Conservation (phyloP, 2,797 vertebrate genomes). For the Peromyscus melanophrys region DNA sequence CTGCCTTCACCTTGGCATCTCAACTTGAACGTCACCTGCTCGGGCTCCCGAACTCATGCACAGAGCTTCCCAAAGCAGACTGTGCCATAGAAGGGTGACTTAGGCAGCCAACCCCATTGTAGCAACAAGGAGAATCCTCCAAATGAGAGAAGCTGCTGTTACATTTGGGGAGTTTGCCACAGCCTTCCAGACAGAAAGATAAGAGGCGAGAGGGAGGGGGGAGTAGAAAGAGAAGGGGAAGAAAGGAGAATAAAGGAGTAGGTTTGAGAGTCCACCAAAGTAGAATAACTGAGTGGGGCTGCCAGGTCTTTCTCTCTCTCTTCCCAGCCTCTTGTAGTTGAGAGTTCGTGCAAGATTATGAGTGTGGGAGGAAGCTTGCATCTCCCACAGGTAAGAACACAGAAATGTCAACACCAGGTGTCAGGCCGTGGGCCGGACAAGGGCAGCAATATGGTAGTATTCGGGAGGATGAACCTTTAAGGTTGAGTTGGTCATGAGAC, state of each 20-base stretch:
- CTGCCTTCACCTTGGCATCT: neutral
- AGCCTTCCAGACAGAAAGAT: neutral
- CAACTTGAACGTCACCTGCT: neutral
- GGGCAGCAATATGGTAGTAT: neutral
- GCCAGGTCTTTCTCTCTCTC: neutral
- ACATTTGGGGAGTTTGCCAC: too few relatives aligned
- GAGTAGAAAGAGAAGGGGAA: too few relatives aligned
- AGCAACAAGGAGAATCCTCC: too few relatives aligned
- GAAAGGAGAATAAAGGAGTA: neutral
- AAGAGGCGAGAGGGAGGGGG: neutral
- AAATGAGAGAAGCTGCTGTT: neutral
- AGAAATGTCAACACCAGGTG: neutral
- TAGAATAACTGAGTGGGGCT: neutral
- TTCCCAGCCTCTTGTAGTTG: neutral
- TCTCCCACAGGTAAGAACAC: neutral
- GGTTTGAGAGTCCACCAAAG: neutral
- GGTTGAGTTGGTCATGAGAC: neutral
- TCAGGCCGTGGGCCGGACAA: neutral
- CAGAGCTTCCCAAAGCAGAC: neutral
- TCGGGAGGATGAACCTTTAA: neutral
- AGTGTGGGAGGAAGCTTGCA: neutral
- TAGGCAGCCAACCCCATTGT: neutral
- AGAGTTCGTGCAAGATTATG: neutral
- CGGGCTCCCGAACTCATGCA: neutral
- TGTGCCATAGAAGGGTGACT: neutral